Evolutionary conservation across 2,797 vertebrate genomes (phyloP).

Genomic region (Triplophysa bombifrons): DNA sequence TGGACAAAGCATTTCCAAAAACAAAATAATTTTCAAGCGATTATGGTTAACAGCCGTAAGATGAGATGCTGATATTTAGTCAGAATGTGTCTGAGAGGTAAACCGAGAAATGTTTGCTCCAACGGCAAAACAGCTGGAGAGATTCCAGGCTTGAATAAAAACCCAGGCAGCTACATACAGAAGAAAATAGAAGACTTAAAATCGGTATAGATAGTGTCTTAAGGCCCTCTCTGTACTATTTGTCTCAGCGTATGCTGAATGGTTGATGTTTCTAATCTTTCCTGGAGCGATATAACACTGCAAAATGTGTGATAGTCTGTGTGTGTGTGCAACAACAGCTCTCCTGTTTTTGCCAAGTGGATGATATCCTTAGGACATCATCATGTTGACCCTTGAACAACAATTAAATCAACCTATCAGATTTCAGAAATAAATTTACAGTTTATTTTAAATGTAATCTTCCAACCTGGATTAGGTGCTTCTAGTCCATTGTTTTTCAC

Average conservation of each 20-base stretch:
- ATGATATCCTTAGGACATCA: too few species aligned
- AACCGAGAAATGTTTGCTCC: not conserved
- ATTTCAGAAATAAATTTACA: too few species aligned
- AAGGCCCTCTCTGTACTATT: constrained; percentile 15
- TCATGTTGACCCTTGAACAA: too few species aligned
- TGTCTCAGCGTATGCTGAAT: constrained; percentile 1
- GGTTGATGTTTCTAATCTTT: constrained; percentile 32
- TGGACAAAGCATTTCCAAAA: not conserved
- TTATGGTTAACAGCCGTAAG: constrained; percentile 16
- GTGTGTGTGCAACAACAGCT: not conserved
- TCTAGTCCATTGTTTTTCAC: too few species aligned
- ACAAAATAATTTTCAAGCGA: not conserved
- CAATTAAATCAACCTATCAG: too few species aligned
- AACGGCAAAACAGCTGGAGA: not conserved
- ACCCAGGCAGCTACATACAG: not conserved
- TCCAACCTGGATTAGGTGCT: too few species aligned
- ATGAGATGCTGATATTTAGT: constrained; percentile 6
- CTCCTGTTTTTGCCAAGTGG: too few species aligned
- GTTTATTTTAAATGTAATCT: too few species aligned
- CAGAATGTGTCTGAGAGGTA: not conserved
- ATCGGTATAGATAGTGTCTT: not conserved
- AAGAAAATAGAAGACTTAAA: constrained; percentile 16
- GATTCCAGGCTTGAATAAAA: not conserved
- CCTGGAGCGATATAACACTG: not conserved
- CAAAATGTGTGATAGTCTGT: not conserved